phyloP scores from a whole-genome alignment of 2,797 vertebrate genomes.

The Poeciliopsis turneri region DNA sequence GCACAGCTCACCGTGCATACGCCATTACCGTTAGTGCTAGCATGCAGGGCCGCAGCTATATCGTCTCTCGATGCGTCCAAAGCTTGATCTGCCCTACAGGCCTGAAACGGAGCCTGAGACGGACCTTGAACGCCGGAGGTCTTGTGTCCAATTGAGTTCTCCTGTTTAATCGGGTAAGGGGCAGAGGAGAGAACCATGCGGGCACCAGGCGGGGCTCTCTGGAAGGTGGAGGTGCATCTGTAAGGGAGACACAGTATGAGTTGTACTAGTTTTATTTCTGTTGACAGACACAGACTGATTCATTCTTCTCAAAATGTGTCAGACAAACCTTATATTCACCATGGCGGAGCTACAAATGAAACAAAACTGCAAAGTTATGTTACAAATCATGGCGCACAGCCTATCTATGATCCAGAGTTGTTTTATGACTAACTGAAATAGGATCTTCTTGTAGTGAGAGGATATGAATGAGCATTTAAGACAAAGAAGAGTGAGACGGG shows the following conservation, averaged over 20 bases:
- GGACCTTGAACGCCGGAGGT: conserved; percentile 70
- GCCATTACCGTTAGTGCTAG: conserved; percentile 63
- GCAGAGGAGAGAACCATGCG: conserved; percentile 76
- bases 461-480: conserved; percentile 79
- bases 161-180: conserved; percentile 91
- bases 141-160: conserved; percentile 85
- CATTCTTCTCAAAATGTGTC: conserved; percentile 57
- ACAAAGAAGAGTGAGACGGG: conserved; percentile 66
- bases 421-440: conserved; percentile 74
- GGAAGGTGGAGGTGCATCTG: conserved; percentile 85
- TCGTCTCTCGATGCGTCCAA: conserved; percentile 76
- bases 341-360: background rate
- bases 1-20: conserved; percentile 44
- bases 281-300: conserved; percentile 72
- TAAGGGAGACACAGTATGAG: conserved; percentile 69
- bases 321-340: background rate
- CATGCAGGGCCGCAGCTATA: conserved; percentile 73
- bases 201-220: conserved; percentile 79
- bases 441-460: conserved; percentile 59
- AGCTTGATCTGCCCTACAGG: conserved; percentile 59
- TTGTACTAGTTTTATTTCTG: conserved; percentile 55
- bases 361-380: background rate
- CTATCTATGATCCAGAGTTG: conserved; percentile 39
- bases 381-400: conserved; percentile 18
- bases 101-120: conserved; percentile 71